Evolutionary conservation across 2,888 invertebrate genomes (phyloP).

Genomic region (Trachelus iudaicus): DNA sequence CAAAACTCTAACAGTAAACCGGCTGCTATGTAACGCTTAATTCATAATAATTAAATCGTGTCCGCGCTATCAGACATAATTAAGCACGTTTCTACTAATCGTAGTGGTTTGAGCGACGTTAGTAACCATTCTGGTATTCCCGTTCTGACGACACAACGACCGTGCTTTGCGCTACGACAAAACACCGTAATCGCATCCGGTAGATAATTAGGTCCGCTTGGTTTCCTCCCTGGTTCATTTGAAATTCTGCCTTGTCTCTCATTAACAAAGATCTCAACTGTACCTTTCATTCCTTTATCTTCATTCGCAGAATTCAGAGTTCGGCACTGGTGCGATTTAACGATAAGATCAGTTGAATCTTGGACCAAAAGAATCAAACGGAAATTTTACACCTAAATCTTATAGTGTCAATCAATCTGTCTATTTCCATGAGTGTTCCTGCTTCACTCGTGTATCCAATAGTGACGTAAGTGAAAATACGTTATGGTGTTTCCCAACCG

Average conservation of each 20-base stretch:
- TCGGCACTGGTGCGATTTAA: background rate
- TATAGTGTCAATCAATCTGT: background rate
- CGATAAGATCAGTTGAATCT: background rate
- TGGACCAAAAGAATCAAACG: background rate
- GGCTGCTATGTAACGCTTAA: slow-evolving; percentile 1
- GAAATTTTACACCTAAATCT: background rate
- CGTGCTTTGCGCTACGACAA: background rate
- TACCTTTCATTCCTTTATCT: background rate
- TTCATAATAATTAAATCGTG: slow-evolving; percentile 14
- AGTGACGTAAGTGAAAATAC: background rate
- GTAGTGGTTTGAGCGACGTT: background rate
- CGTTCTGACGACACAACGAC: background rate
- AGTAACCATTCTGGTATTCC: background rate
- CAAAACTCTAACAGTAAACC: slow-evolving; percentile 26
- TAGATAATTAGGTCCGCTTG: background rate
- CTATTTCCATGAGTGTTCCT: background rate
- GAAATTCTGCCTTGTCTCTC: background rate
- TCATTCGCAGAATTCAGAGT: background rate
- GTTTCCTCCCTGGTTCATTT: background rate
- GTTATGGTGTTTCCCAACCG: background rate
- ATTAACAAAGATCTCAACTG: background rate
- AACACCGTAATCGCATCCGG: background rate
- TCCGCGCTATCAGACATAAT: background rate
- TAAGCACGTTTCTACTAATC: background rate
- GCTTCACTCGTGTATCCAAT: background rate